phyloP scores from a whole-genome alignment of 1,140 invertebrate genomes.

The Subanguina moxae region DNA sequence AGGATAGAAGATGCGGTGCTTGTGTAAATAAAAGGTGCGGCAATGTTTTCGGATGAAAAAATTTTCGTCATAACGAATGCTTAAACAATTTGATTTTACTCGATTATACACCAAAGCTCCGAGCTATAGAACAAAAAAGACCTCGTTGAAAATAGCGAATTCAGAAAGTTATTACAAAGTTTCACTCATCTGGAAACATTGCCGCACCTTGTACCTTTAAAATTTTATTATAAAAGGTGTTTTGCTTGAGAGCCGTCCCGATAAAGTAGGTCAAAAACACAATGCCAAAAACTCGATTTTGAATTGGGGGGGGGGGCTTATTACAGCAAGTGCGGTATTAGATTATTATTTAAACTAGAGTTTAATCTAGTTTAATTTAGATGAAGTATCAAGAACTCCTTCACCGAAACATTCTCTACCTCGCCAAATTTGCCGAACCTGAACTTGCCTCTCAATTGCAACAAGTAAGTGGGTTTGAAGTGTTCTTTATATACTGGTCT shows the following conservation, averaged over 20 bases:
- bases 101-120: too few species aligned
- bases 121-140: too few species aligned
- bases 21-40: neutral
- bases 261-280: too few species aligned
- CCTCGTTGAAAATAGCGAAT: constrained; percentile 9
- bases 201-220: too few species aligned
- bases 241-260: too few species aligned
- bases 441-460: constrained; percentile 28
- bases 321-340: neutral
- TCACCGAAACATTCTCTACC: constrained; percentile 51
- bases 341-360: neutral
- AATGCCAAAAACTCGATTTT: neutral
- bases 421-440: constrained; percentile 46
- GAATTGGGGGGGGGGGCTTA: too few species aligned
- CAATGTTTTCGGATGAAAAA: neutral
- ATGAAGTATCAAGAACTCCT: constrained; percentile 49
- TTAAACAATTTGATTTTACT: too few species aligned
- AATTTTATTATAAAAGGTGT: too few species aligned
- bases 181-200: too few species aligned
- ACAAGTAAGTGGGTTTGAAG: neutral
- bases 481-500: neutral
- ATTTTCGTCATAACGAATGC: neutral
- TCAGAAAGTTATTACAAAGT: neutral
- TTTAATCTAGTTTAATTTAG: neutral
- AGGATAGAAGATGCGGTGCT: constrained; percentile 26